Conservation (phyloP, 1,140 invertebrate genomes). For the Diorhabda elongata region DNA sequence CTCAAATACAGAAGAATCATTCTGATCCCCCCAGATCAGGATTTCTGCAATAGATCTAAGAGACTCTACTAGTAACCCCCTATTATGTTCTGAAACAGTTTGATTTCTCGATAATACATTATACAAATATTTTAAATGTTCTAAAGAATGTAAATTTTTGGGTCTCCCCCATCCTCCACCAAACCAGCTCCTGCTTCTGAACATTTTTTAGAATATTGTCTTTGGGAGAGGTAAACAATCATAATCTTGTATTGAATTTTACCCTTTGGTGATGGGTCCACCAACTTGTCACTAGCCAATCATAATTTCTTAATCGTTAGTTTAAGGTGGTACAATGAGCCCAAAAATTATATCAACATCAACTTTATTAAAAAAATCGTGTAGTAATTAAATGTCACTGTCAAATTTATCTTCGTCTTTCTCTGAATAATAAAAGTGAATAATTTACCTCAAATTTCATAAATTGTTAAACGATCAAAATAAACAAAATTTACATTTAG, state of each 20-base stretch:
- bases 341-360: neutral
- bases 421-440: neutral
- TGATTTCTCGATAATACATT: slow-evolving; percentile 95
- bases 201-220: slow-evolving; percentile 57
- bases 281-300: neutral
- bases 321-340: neutral
- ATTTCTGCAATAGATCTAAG: slow-evolving; percentile 97
- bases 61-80: slow-evolving; percentile 93
- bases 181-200: slow-evolving; percentile 84
- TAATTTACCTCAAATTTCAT: neutral
- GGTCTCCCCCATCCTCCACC: slow-evolving; percentile 83
- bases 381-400: slow-evolving; percentile 1
- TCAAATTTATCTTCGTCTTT: slow-evolving; percentile 1
- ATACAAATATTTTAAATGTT: slow-evolving; percentile 95
- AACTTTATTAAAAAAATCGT: neutral
- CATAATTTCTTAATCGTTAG: neutral
- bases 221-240: neutral
- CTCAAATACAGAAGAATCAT: slow-evolving; percentile 99
- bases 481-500: no score
- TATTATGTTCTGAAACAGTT: slow-evolving; percentile 91
- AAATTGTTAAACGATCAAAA: no score
- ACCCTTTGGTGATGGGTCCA: neutral
- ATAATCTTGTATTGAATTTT: neutral
- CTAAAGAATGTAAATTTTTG: slow-evolving; percentile 93
- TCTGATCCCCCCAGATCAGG: slow-evolving; percentile 99